Base-by-base conservation (phyloP, 2,113 vertebrate species). In the Sapayoa aenigma region DNA sequence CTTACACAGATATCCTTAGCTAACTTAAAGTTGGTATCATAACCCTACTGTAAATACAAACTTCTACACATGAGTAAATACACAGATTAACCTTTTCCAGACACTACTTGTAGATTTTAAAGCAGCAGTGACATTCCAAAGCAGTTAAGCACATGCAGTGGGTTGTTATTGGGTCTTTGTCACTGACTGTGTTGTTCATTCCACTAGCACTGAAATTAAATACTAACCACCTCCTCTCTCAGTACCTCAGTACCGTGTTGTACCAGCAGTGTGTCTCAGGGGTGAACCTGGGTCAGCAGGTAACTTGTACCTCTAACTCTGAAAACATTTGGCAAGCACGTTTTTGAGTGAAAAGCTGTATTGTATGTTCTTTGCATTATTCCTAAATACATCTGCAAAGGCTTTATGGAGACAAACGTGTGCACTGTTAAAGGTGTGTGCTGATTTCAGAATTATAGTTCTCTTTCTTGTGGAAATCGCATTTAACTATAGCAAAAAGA, bases 31-130 rank as follows among this genome's bases (percentile, higher is more conserved):
- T 97, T 95, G 96, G 94, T 95, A 96, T 97, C 93, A 95, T 97
- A 98, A 97, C 90, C 78, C 94, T 96, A 96, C 73, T 97, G 96
- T 98, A 98, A 98, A 98, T 92, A 98, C 94, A 97, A 98, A 98
- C 94, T 97, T 96, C 95, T 97, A 90, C 95, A 95, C 93, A 87
- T 35, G 52, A 96, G 90, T 97, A 97, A 97, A 96, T 97, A 95
- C 58, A n/a, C 93, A 97, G 97, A 98, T 98, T 98, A 98, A 97
- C 97, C 96, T 98, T 97, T 98, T 97, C 91, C 94, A 97, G 96
- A 58, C 83, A 95, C 89, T 94, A 78, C 96, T 95, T 98, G 91
- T 95, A 97, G 96, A 97, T 98, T 97, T 96, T 95, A 93, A 97
- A 97, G 95, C 95, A 94, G 82, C 83, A 62, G 87, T 97, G 93